A percentile compares a stretch with the other conserved stretches of the same genome.
Evolutionary conservation across 2,888 invertebrate species (phyloP).

Genomic region (Lordiphosa andalusiaca): DNA sequence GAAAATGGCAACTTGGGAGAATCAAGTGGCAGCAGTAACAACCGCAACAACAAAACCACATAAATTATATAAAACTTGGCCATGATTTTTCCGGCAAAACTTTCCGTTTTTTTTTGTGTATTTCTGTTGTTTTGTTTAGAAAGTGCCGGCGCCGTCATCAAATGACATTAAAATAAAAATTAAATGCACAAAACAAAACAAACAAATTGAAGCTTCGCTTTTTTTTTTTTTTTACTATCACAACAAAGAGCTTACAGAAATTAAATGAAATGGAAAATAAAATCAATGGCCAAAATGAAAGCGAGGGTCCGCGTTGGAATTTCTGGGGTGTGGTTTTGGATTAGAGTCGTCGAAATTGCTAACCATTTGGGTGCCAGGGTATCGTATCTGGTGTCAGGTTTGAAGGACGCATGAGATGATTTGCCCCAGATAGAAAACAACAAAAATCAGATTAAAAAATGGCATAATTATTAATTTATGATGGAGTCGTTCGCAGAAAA

Average conservation of each 20-base stretch:
- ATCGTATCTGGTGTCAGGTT: too few relatives aligned
- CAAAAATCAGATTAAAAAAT: background rate
- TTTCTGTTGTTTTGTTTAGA: conserved; percentile 32
- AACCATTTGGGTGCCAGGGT: too few relatives aligned
- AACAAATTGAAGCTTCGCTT: conserved; percentile 8
- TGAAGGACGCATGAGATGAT: too few relatives aligned
- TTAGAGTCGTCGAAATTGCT: conserved; percentile 1
- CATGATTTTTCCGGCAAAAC: conserved; percentile 48
- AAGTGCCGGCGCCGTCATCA: conserved; percentile 32
- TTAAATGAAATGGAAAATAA: conserved; percentile 63
- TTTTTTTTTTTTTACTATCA: too few relatives aligned
- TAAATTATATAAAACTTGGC: conserved; percentile 48
- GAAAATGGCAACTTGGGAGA: conserved; percentile 15
- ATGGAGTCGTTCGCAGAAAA: conserved; percentile 15
- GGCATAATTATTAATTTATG: conserved; percentile 49
- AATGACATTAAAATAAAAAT: conserved; percentile 35
- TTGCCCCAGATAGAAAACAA: too few relatives aligned
- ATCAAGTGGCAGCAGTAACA: conserved; percentile 11
- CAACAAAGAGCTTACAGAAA: conserved; percentile 30
- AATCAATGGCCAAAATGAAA: conserved; percentile 43
- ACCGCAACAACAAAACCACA: conserved; percentile 17
- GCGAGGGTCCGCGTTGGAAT: conserved; percentile 32
- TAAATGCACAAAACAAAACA: conserved; percentile 31
- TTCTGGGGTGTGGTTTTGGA: conserved; percentile 39
- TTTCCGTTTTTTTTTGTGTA: conserved; percentile 23